Percentiles rank a stretch among this genome's conserved stretches.
phyloP scores from a whole-genome alignment of 2,888 invertebrate genomes.

The Aporophyla nigra region DNA sequence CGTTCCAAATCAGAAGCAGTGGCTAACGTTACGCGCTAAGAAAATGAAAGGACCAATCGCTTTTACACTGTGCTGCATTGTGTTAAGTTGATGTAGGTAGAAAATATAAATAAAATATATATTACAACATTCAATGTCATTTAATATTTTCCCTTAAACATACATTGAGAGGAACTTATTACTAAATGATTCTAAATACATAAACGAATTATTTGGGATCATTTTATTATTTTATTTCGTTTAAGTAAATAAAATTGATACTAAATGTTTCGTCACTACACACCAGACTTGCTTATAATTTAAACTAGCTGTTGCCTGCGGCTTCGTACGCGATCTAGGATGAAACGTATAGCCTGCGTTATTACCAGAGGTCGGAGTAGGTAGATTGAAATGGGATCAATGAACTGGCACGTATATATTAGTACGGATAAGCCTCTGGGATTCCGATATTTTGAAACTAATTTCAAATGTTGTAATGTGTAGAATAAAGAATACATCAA shows the following conservation, averaged over 20 bases:
- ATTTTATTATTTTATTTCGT: neutral
- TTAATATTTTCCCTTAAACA: constrained; percentile 40
- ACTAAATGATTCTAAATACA: constrained; percentile 16
- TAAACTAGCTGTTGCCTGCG: too few relatives aligned
- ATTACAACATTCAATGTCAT: constrained; percentile 44
- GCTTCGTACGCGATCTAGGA: too few relatives aligned
- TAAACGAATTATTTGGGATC: neutral
- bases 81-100: constrained; percentile 70
- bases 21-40: constrained; percentile 94
- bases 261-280: constrained; percentile 1
- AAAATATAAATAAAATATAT: constrained; percentile 65
- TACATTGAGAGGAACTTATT: constrained; percentile 25
- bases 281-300: neutral
- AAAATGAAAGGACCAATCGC: constrained; percentile 83
- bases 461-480: too few relatives aligned
- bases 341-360: too few relatives aligned
- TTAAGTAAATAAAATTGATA: constrained; percentile 11
- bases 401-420: too few relatives aligned
- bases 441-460: too few relatives aligned
- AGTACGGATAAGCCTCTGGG: too few relatives aligned
- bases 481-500: too few relatives aligned
- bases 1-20: constrained; percentile 97
- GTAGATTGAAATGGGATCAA: too few relatives aligned
- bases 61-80: constrained; percentile 83
- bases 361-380: too few relatives aligned